A percentile compares a stretch with the other conserved stretches of the same genome.
These are phyloP conservation scores for Pungitius pungitius DNA, from an alignment of 2,113 vertebrate genomes.

Conservation along the genomic window DNA sequence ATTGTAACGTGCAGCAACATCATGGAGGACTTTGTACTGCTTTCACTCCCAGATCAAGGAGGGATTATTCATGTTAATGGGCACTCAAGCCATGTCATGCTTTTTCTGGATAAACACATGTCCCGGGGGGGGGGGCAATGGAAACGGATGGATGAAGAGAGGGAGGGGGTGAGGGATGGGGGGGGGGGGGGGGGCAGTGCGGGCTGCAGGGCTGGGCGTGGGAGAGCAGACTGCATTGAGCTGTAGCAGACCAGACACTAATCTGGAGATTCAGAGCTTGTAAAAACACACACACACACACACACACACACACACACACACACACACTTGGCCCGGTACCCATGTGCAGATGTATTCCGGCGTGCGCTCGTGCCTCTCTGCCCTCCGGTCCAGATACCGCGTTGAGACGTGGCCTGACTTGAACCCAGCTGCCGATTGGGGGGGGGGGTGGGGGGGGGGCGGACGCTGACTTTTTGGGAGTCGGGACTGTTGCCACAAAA, in stretches of 20 bases:
- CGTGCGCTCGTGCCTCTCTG: slow-evolving; percentile 14
- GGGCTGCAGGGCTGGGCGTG: slow-evolving; percentile 60
- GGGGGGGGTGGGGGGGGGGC: too few species aligned
- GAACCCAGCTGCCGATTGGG: too few species aligned
- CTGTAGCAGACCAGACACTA: slow-evolving; percentile 78
- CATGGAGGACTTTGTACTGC: too few species aligned
- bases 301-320: slow-evolving; percentile 19
- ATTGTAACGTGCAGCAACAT: too few species aligned
- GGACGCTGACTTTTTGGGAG: too few species aligned
- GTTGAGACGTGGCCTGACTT: too few species aligned
- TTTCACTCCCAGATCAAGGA: too few species aligned
- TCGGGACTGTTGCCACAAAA: slow-evolving; percentile 3
- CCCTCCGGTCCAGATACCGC: slow-evolving; percentile 21
- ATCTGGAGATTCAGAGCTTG: slow-evolving; percentile 73
- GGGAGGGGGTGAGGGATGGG: neutral
- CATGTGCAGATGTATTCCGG: slow-evolving; percentile 35
- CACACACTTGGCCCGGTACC: slow-evolving; percentile 22
- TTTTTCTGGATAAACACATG: neutral
- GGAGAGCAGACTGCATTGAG: slow-evolving; percentile 74
- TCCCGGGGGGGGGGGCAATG: neutral
- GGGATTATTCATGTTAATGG: too few species aligned
- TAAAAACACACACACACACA: slow-evolving; percentile 63
- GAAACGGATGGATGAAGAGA: slow-evolving; percentile 34
- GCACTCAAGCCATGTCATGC: slow-evolving; percentile 12
- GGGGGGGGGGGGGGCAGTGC: slow-evolving; percentile 1